Conservation (phyloP, 2,888 invertebrate genomes). For the Sarcophaga caerulescens region DNA sequence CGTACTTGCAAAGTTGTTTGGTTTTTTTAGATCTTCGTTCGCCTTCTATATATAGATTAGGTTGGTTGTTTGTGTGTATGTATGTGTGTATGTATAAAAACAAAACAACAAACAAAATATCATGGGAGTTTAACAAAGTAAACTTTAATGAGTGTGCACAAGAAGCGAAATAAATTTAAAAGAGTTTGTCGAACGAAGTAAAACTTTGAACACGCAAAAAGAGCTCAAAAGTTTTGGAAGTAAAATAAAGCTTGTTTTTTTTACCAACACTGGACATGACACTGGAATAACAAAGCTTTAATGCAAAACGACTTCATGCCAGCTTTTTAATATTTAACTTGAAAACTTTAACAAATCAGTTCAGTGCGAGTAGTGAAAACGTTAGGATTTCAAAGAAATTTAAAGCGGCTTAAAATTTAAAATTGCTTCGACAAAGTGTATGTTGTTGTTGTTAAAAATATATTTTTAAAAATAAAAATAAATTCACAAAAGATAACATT, state of each 20-base stretch:
- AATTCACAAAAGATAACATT: slow-evolving; percentile 45
- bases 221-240: slow-evolving; percentile 19
- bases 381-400: slow-evolving; percentile 17
- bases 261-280: slow-evolving; percentile 1
- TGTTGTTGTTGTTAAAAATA: slow-evolving; percentile 32
- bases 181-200: too few relatives aligned
- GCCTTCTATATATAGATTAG: too few relatives aligned
- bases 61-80: too few relatives aligned
- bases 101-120: too few relatives aligned
- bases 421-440: slow-evolving; percentile 5
- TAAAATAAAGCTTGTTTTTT: slow-evolving; percentile 26
- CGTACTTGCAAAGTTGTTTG: too few relatives aligned
- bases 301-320: slow-evolving; percentile 23
- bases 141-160: too few relatives aligned
- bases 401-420: slow-evolving; percentile 25
- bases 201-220: background rate
- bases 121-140: too few relatives aligned
- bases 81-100: too few relatives aligned
- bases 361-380: slow-evolving; percentile 57
- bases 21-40: too few relatives aligned
- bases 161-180: too few relatives aligned
- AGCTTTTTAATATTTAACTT: slow-evolving; percentile 46
- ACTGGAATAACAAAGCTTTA: slow-evolving; percentile 9
- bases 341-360: slow-evolving; percentile 44
- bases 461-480: background rate